Percentiles rank a stretch among this genome's conserved stretches.
Conservation (phyloP, 1,140 invertebrate species). For the Pectinophora gossypiella region DNA sequence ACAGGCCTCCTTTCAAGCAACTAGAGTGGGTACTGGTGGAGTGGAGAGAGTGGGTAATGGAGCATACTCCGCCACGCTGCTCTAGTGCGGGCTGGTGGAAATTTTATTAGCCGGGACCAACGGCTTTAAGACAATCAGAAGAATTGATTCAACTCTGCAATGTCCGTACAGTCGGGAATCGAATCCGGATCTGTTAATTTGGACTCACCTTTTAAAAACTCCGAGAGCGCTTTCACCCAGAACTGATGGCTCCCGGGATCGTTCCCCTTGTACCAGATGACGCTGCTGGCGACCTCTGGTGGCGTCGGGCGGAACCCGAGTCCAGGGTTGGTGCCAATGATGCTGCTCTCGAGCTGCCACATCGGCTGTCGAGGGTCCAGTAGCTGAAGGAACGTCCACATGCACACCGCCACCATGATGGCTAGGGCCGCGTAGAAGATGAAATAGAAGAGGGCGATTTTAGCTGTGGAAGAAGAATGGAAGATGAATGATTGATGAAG, state of each 20-base stretch:
- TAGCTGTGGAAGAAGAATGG: constrained; percentile 78
- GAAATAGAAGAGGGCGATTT: constrained; percentile 94
- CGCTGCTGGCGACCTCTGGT: constrained; percentile 92
- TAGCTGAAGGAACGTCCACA: constrained; percentile 94
- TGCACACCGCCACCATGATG: constrained; percentile 91
- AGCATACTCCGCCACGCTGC: too few relatives aligned
- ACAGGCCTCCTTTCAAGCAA: too few relatives aligned
- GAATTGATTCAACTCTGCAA: background rate
- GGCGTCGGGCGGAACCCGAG: constrained; percentile 94
- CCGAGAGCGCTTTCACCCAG: constrained; percentile 84
- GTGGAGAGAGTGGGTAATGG: too few relatives aligned
- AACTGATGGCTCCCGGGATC: constrained; percentile 83
- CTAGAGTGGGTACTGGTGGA: too few relatives aligned
- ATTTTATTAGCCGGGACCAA: too few relatives aligned
- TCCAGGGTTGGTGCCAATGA: constrained; percentile 95
- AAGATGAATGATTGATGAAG: too few relatives aligned
- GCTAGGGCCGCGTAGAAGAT: constrained; percentile 92
- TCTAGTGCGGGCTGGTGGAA: too few relatives aligned
- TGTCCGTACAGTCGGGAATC: constrained; percentile 4
- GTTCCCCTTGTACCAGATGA: constrained; percentile 93
- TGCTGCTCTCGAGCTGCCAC: constrained; percentile 86
- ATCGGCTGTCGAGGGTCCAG: constrained; percentile 90
- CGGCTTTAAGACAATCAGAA: too few relatives aligned
- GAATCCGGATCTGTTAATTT: too few relatives aligned
- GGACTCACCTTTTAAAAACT: constrained; percentile 78